Percentiles rank a stretch among this genome's conserved stretches.
Evolutionary conservation across 2,113 vertebrate genomes (phyloP).

Genomic region (Alexandromys fortis): DNA sequence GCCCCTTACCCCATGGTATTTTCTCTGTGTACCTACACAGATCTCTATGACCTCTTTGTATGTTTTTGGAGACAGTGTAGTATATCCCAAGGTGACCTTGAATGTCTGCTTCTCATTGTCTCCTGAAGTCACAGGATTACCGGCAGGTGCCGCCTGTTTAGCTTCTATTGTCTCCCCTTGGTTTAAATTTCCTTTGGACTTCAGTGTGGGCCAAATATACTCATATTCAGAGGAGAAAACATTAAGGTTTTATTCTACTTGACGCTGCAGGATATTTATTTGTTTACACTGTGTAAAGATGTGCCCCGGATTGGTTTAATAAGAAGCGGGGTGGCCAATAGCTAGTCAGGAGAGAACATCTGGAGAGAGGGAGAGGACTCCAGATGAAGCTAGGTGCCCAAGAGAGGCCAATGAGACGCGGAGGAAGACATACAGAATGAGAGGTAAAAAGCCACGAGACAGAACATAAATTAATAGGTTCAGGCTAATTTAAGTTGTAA

Average conservation of each 20-base stretch:
- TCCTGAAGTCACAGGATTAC: neutral
- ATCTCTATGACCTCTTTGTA: neutral
- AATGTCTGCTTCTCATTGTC: fast-evolving
- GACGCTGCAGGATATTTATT: neutral
- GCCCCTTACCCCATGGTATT: neutral
- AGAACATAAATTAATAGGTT: neutral
- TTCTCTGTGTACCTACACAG: neutral
- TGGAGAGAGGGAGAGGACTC: neutral
- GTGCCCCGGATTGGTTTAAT: neutral
- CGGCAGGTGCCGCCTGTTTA: fast-evolving
- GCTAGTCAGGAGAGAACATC: neutral
- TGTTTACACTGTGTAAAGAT: neutral
- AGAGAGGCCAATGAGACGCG: neutral
- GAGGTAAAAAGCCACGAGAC: neutral
- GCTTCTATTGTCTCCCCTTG: neutral
- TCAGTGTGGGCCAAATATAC: neutral
- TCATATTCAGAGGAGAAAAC: neutral
- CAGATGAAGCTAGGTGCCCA: neutral
- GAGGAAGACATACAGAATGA: neutral
- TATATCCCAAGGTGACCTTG: neutral
- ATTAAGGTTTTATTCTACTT: neutral
- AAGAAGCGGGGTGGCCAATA: neutral
- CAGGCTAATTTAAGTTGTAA: neutral
- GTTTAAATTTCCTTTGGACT: neutral
- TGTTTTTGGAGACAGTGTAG: neutral